Evolutionary conservation across 1,140 invertebrate species (phyloP).

Genomic region (Drosophila fuyamai): DNA sequence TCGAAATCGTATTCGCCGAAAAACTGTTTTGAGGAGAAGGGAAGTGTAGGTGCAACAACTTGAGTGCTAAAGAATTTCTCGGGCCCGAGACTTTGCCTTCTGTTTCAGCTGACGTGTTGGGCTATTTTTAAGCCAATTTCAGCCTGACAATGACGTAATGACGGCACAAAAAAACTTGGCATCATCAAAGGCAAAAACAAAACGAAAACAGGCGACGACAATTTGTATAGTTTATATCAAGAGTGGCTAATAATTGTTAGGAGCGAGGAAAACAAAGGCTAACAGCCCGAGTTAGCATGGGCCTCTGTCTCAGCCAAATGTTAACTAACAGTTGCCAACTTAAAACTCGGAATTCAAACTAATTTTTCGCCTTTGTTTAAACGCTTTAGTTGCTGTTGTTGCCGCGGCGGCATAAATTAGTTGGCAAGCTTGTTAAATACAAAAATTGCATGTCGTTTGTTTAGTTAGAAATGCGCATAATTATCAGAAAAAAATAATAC

Average conservation of each 20-base stretch:
- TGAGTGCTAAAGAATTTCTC: slow-evolving; percentile 35
- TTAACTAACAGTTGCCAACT: slow-evolving; percentile 12
- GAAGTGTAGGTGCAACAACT: slow-evolving; percentile 32
- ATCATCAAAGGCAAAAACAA: slow-evolving; percentile 45
- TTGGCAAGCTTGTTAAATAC: slow-evolving; percentile 43
- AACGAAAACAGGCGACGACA: slow-evolving; percentile 48
- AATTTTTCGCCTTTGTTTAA: slow-evolving; percentile 30
- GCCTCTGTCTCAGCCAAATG: neutral
- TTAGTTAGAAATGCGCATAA: slow-evolving; percentile 80
- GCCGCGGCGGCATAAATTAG: slow-evolving; percentile 52
- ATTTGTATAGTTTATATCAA: slow-evolving; percentile 78
- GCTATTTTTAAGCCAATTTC: slow-evolving; percentile 79
- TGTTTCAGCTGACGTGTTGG: slow-evolving; percentile 74
- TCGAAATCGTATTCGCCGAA: slow-evolving; percentile 35
- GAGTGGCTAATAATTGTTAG: slow-evolving; percentile 39
- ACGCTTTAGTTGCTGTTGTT: slow-evolving; percentile 46
- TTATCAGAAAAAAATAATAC: slow-evolving; percentile 47
- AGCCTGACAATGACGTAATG: slow-evolving; percentile 77
- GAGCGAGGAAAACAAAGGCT: neutral
- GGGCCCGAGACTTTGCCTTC: slow-evolving; percentile 50
- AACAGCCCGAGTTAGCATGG: slow-evolving; percentile 17
- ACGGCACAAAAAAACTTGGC: slow-evolving; percentile 60
- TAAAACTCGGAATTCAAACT: slow-evolving; percentile 28
- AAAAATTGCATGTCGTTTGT: slow-evolving; percentile 44
- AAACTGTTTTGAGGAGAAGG: slow-evolving; percentile 6